phyloP scores from a whole-genome alignment of 2,113 vertebrate species.

The Cacatua alba region DNA sequence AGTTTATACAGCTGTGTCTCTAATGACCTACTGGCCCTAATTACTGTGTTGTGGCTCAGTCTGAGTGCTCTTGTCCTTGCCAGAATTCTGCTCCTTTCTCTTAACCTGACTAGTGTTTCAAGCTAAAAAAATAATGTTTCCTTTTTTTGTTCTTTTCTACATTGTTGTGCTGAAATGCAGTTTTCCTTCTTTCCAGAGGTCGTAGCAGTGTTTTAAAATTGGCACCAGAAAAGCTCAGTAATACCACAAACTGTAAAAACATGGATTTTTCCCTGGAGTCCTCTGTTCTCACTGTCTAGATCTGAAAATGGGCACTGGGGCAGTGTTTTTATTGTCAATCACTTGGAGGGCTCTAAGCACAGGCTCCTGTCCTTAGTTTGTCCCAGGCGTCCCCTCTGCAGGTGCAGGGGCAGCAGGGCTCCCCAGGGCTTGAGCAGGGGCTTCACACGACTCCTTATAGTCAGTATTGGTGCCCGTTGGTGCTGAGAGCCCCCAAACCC shows the following conservation, averaged over 20 bases:
- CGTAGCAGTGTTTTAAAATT: constrained; percentile 21
- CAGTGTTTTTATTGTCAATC: constrained; percentile 22
- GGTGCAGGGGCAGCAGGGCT: constrained; percentile 1
- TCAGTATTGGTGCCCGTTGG: neutral
- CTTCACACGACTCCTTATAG: neutral
- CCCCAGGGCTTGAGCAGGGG: neutral
- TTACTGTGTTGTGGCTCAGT: constrained; percentile 69
- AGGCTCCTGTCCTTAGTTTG: neutral
- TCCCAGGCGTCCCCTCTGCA: neutral
- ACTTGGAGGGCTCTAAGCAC: neutral
- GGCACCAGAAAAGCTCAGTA: constrained; percentile 29
- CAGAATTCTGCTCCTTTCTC: constrained; percentile 63
- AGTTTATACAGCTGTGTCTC: constrained; percentile 76
- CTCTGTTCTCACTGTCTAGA: neutral
- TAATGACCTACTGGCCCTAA: constrained; percentile 75
- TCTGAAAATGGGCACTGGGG: constrained; percentile 28
- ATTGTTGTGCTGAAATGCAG: constrained; percentile 46
- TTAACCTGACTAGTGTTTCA: constrained; percentile 68
- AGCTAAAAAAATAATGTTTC: constrained; percentile 63
- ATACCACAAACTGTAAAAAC: constrained; percentile 21
- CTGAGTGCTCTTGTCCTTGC: constrained; percentile 66
- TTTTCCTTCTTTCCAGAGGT: constrained; percentile 52
- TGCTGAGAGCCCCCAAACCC: neutral
- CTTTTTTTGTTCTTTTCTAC: constrained; percentile 52
- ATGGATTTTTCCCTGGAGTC: constrained; percentile 34